Base-by-base conservation (phyloP, 2,888 invertebrate genomes). In the Acrobasis consociella region DNA sequence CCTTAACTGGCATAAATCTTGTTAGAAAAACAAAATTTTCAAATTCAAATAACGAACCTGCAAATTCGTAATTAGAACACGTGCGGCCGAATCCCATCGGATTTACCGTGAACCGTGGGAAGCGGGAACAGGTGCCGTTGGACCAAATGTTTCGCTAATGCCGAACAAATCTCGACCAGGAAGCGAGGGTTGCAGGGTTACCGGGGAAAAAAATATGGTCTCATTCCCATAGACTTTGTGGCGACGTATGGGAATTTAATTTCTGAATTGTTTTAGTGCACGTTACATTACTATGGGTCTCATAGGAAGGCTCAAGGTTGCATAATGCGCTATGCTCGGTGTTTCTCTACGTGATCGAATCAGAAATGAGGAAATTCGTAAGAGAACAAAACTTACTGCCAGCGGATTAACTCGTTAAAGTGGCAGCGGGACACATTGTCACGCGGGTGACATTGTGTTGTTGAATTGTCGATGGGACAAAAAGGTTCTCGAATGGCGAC, bases 71-170 rank as follows among this genome's bases (percentile, higher is more conserved):
- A 81, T 83, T 79, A 71, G 76, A 77, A 78, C 81, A 82, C 80
- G 77, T 80, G 80, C 71, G 67, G 72, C 73, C 67, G 16, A 55
- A 66, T 67, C 76, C 73, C 71, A 69, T 70, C 70, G 77, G 68
- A 76, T 65, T 66, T 72, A 68, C 72, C 89, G 89, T 89, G 89
- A 86, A 68, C 72, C 89, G 89, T 89, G 89, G 86, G 89, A 89
- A 87, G 81, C 53, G 62, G 63, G 67, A 82, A 88, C 89, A 89
- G 89, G 89, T 89, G 87, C 75, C 77, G 77, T 76, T 77, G 73
- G 58, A 75, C 81, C 82, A 83, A 84, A 83, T 85, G 84, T 82
- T 81, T 80, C 76, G 77, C 76, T 76, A 42, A 81, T 78, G 74
- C 69, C 77, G 72, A 77, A 82, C 85, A 86, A 88, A 87, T 86